A percentile compares a stretch with the other conserved stretches of the same genome.
These are phyloP conservation scores for Drosophila sproati DNA, from an alignment of 1,140 invertebrate species.

Conservation along the genomic window DNA sequence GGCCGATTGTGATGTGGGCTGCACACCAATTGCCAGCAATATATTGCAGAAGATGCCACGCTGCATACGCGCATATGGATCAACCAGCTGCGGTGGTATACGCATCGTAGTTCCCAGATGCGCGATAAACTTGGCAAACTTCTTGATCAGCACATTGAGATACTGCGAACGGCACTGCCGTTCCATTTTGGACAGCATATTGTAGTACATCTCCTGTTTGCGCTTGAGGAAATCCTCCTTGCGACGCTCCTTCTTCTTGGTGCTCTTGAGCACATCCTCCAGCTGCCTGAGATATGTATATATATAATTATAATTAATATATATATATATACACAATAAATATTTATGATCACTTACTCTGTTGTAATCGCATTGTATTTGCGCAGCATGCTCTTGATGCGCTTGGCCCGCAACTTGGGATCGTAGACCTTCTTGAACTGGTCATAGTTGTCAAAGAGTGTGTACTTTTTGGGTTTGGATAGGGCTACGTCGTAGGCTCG, in stretches of 20 bases:
- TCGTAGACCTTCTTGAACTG: slow-evolving; percentile 63
- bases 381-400: slow-evolving; percentile 65
- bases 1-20: slow-evolving; percentile 72
- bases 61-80: slow-evolving; percentile 80
- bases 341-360: slow-evolving; percentile 55
- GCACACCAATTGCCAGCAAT: slow-evolving; percentile 72
- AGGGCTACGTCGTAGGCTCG: slow-evolving; percentile 56
- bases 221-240: slow-evolving; percentile 74
- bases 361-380: slow-evolving; percentile 71
- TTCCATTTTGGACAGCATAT: slow-evolving; percentile 74
- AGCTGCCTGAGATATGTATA: slow-evolving; percentile 52
- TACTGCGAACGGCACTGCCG: slow-evolving; percentile 77
- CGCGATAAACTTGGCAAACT: slow-evolving; percentile 77
- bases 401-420: slow-evolving; percentile 65
- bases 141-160: slow-evolving; percentile 77
- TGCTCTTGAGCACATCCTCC: slow-evolving; percentile 67
- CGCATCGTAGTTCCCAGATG: slow-evolving; percentile 80
- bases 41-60: slow-evolving; percentile 82
- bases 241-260: slow-evolving; percentile 67
- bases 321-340: not conserved
- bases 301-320: too few relatives aligned
- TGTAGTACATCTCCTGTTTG: slow-evolving; percentile 79
- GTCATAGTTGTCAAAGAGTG: slow-evolving; percentile 53
- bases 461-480: slow-evolving; percentile 50
- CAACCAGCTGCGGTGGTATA: slow-evolving; percentile 73